These are phyloP conservation scores for Spilogale gracilis DNA, from an alignment of 2,113 vertebrate genomes.

Conservation along the genomic window DNA sequence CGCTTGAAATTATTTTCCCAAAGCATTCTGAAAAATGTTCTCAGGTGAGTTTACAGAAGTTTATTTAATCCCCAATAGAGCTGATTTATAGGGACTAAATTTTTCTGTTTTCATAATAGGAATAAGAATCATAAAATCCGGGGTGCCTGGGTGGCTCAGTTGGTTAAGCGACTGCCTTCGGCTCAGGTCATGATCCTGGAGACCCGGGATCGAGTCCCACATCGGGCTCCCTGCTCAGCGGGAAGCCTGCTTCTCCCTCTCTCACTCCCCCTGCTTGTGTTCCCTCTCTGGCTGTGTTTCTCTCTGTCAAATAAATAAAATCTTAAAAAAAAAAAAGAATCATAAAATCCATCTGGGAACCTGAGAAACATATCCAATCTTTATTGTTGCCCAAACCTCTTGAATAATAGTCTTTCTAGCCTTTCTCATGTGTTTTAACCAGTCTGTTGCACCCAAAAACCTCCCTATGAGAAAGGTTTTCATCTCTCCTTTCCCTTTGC, in stretches of 20 bases:
- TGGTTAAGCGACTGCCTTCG: too few relatives aligned
- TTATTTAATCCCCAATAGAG: not conserved
- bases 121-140: conserved; percentile 4
- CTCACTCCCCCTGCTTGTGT: too few relatives aligned
- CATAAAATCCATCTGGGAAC: not conserved
- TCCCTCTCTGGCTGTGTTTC: too few relatives aligned
- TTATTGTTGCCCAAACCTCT: conserved; percentile 32
- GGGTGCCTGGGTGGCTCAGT: too few relatives aligned
- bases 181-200: too few relatives aligned
- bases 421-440: not conserved
- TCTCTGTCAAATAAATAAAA: too few relatives aligned
- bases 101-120: conserved; percentile 47
- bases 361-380: not conserved
- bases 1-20: conserved; percentile 2
- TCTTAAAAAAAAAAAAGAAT: not conserved
- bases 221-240: too few relatives aligned
- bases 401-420: not conserved
- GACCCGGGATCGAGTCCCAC: too few relatives aligned
- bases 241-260: too few relatives aligned
- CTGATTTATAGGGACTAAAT: not conserved
- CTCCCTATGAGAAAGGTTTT: not conserved
- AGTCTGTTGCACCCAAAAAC: not conserved
- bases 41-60: not conserved
- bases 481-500: not conserved
- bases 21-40: not conserved